These are phyloP conservation scores for Carollia perspicillata DNA, from an alignment of 2,113 vertebrate genomes.

Conservation along the genomic window DNA sequence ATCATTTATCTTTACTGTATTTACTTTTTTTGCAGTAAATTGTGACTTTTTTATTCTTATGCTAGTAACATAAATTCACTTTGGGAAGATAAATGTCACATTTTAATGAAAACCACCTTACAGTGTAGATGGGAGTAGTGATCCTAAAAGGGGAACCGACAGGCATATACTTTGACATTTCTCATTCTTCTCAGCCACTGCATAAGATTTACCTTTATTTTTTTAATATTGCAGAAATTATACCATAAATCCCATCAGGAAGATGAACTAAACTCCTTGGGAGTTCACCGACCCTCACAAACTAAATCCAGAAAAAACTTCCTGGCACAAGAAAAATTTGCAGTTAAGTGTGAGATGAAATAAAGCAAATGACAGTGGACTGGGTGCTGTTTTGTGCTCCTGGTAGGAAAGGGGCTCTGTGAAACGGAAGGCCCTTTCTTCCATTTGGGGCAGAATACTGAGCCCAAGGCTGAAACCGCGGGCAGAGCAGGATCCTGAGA, in stretches of 20 bases:
- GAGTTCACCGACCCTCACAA: neutral
- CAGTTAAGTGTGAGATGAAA: neutral
- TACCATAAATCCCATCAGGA: constrained; percentile 17
- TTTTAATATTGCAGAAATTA: constrained; percentile 53
- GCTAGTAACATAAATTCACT: constrained; percentile 48
- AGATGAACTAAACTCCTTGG: neutral
- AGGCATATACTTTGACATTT: constrained; percentile 46
- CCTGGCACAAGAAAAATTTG: neutral
- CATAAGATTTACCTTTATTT: constrained; percentile 3
- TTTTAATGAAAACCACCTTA: constrained; percentile 68
- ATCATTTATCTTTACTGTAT: constrained; percentile 49
- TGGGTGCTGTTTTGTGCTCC: neutral
- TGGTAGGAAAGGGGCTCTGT: neutral
- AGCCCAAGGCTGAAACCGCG: rapidly evolving
- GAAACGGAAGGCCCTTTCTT: neutral
- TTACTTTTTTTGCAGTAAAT: constrained; percentile 33
- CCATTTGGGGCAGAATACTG: rapidly evolving
- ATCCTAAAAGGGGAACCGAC: neutral
- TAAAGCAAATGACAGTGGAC: neutral
- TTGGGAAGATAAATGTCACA: constrained; percentile 66
- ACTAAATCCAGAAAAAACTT: neutral
- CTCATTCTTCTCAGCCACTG: constrained; percentile 24
- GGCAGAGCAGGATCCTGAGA: neutral
- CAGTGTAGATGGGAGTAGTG: neutral
- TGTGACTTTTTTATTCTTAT: constrained; percentile 35